Conservation (phyloP, 2,113 vertebrate genomes). For the Heptranchias perlo region DNA sequence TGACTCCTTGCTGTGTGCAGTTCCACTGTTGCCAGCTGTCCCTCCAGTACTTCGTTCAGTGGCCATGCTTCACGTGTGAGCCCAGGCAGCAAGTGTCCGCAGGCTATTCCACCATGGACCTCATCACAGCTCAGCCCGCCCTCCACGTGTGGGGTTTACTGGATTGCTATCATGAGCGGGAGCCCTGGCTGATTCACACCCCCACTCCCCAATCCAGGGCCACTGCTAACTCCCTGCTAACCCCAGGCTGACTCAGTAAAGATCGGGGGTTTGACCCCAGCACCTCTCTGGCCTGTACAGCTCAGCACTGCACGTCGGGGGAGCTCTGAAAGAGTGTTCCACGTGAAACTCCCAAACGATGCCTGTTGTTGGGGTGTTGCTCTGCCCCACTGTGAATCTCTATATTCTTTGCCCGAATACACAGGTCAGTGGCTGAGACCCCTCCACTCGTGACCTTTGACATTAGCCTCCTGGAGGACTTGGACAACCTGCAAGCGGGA, state of each 20-base stretch:
- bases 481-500: slow-evolving; percentile 59
- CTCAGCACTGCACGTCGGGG: background rate
- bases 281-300: background rate
- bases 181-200: background rate
- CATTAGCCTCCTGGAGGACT: slow-evolving; percentile 71
- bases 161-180: background rate
- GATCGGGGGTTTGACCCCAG: background rate
- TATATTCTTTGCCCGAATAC: background rate
- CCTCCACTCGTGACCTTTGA: slow-evolving; percentile 74
- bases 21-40: background rate
- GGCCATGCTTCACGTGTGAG: background rate
- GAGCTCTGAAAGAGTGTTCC: background rate
- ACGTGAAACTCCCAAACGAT: background rate
- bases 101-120: background rate
- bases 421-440: slow-evolving; percentile 63
- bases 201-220: background rate
- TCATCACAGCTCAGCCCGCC: background rate
- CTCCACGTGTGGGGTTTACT: background rate
- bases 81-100: background rate
- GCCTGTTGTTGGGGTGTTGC: background rate
- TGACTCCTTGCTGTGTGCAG: background rate
- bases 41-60: background rate
- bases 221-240: background rate
- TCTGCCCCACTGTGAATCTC: background rate
- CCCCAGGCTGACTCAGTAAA: background rate